phyloP scores from a whole-genome alignment of 1,140 invertebrate genomes.

The Drosophila pandora region DNA sequence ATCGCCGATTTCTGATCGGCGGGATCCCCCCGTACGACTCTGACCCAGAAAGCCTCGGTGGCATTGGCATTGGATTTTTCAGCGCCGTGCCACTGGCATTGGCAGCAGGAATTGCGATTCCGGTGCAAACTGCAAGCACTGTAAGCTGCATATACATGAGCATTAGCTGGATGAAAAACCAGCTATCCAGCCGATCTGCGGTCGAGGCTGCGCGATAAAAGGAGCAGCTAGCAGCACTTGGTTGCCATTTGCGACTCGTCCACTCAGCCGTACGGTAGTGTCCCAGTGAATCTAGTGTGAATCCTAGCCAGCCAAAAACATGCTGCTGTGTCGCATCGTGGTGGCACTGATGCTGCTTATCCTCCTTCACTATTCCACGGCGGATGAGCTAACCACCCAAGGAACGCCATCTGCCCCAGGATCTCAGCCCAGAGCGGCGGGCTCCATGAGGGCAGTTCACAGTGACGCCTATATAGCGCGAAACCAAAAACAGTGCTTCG shows the following conservation, averaged over 20 bases:
- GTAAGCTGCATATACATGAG: slow-evolving; percentile 52
- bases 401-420: not conserved
- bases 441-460: slow-evolving; percentile 22
- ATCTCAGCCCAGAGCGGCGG: slow-evolving; percentile 20
- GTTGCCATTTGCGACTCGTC: slow-evolving; percentile 73
- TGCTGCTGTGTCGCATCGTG: slow-evolving; percentile 46
- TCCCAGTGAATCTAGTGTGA: slow-evolving; percentile 5
- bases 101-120: slow-evolving; percentile 69
- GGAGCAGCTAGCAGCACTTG: slow-evolving; percentile 54
- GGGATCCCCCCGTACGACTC: slow-evolving; percentile 27
- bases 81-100: slow-evolving; percentile 12
- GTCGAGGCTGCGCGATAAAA: slow-evolving; percentile 66
- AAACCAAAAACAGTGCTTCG: slow-evolving; percentile 75
- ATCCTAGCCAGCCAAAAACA: not conserved
- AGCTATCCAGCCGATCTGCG: slow-evolving; percentile 27
- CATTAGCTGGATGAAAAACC: slow-evolving; percentile 58
- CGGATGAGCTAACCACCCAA: slow-evolving; percentile 22
- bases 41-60: slow-evolving; percentile 71
- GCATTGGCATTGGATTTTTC: slow-evolving; percentile 33
- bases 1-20: slow-evolving; percentile 36
- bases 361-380: slow-evolving; percentile 46
- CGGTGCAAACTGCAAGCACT: slow-evolving; percentile 60
- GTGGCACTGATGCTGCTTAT: slow-evolving; percentile 57
- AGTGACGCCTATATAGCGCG: slow-evolving; percentile 66
- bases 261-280: slow-evolving; percentile 60